phyloP scores from a whole-genome alignment of 2,888 invertebrate species.

The Entomobrya multifasciata region DNA sequence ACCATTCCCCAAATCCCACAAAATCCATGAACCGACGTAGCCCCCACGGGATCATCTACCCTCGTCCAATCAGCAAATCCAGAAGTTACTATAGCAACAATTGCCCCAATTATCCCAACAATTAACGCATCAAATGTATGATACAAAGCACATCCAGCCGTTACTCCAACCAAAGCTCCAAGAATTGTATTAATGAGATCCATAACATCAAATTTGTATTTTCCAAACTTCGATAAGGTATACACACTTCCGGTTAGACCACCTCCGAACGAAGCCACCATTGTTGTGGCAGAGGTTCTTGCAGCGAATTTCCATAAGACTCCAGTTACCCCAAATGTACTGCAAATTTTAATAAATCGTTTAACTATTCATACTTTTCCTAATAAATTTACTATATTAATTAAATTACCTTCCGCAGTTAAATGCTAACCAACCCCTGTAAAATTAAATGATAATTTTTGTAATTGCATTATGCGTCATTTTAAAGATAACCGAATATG shows the following conservation, averaged over 20 bases:
- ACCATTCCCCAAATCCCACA: slow-evolving; percentile 86
- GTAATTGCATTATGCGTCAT: too few relatives aligned
- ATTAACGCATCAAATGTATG: slow-evolving; percentile 92
- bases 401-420: slow-evolving; percentile 81
- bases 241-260: slow-evolving; percentile 87
- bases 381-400: too few relatives aligned
- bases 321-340: slow-evolving; percentile 87
- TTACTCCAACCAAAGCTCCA: slow-evolving; percentile 90
- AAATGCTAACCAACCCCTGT: slow-evolving; percentile 82
- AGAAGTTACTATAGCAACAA: slow-evolving; percentile 86
- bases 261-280: slow-evolving; percentile 94
- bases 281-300: slow-evolving; percentile 91
- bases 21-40: slow-evolving; percentile 82
- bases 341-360: too few relatives aligned
- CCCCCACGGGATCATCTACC: slow-evolving; percentile 95
- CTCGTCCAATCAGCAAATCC: slow-evolving; percentile 89
- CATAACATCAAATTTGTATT: slow-evolving; percentile 91
- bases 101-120: slow-evolving; percentile 89
- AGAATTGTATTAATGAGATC: slow-evolving; percentile 93
- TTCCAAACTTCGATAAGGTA: slow-evolving; percentile 86
- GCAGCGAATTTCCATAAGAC: slow-evolving; percentile 95
- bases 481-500: too few relatives aligned
- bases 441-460: background rate
- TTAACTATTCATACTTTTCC: too few relatives aligned
- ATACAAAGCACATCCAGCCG: slow-evolving; percentile 92